Percentiles rank a stretch among this genome's conserved stretches.
Conservation (phyloP, 23 tunicate species). For the Diplosoma virens region DNA sequence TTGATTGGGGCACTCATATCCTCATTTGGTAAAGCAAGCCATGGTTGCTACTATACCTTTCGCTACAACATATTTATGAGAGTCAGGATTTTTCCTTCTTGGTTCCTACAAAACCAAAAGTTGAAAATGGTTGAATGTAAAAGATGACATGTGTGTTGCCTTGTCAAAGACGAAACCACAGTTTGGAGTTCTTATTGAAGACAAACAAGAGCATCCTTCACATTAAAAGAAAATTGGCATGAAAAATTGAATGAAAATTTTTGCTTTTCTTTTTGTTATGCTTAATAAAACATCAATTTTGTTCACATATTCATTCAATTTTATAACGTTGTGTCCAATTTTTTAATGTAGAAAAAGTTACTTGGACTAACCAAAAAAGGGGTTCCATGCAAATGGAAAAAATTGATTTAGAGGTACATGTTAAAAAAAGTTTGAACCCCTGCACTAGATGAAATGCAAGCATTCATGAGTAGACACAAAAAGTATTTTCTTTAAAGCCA, state of each 20-base stretch:
- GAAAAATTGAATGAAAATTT: neutral
- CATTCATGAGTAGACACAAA: no score
- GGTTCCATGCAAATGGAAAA: conserved; percentile 18
- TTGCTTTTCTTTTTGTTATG: neutral
- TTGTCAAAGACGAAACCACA: conserved; percentile 23
- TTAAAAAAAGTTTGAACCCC: no score
- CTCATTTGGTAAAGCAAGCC: conserved; percentile 45
- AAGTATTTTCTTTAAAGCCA: no score
- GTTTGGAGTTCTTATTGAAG: conserved; percentile 39
- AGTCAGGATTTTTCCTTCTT: conserved; percentile 39
- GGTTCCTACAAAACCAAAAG: conserved; percentile 36
- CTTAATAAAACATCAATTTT: no score
- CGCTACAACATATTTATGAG: conserved; percentile 40
- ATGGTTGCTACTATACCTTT: conserved; percentile 37
- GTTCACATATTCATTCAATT: no score
- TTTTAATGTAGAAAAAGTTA: neutral
- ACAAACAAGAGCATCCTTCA: conserved; percentile 44
- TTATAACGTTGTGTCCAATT: no score
- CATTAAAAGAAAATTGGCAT: conserved; percentile 9
- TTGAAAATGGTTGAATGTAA: conserved; percentile 31
- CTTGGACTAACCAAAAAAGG: conserved; percentile 20
- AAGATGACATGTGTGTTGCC: conserved; percentile 39
- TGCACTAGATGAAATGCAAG: no score
- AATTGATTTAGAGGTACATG: neutral
- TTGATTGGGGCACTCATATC: conserved; percentile 43